Conservation (phyloP, 2,113 vertebrate genomes). For the Aspiorhynchus laticeps region DNA sequence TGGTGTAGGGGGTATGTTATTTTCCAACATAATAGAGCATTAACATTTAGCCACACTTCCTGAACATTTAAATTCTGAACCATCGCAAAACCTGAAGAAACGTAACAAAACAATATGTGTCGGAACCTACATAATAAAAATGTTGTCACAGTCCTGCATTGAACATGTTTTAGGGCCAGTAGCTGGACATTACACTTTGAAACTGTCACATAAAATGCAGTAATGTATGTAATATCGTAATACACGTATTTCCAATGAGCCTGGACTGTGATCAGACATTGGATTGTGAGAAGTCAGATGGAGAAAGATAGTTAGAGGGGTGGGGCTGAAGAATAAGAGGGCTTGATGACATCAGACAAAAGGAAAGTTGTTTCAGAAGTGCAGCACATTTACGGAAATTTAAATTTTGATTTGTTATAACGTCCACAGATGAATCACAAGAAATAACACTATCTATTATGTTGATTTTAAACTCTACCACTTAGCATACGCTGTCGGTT, state of each 20-base stretch:
- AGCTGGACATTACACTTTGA: too few species aligned
- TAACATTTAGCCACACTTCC: too few species aligned
- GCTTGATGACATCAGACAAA: neutral
- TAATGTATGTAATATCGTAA: too few species aligned
- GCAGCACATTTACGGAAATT: neutral
- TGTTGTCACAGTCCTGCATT: too few species aligned
- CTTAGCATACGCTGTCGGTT: neutral
- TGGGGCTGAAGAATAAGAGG: neutral
- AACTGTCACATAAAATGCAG: too few species aligned
- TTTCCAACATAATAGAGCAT: too few species aligned
- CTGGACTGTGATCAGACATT: neutral
- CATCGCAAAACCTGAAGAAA: too few species aligned
- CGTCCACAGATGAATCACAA: neutral
- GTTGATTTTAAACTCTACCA: neutral
- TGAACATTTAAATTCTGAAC: too few species aligned
- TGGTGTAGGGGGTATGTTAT: too few species aligned
- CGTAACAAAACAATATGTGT: too few species aligned
- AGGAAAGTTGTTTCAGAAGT: neutral
- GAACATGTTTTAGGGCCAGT: too few species aligned
- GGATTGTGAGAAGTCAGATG: neutral
- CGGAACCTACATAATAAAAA: too few species aligned
- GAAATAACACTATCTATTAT: neutral
- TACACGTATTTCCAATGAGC: neutral
- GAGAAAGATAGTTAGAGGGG: neutral
- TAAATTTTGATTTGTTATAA: neutral